Conservation (phyloP, 2,797 vertebrate species). For the Hozukius guyotensis region DNA sequence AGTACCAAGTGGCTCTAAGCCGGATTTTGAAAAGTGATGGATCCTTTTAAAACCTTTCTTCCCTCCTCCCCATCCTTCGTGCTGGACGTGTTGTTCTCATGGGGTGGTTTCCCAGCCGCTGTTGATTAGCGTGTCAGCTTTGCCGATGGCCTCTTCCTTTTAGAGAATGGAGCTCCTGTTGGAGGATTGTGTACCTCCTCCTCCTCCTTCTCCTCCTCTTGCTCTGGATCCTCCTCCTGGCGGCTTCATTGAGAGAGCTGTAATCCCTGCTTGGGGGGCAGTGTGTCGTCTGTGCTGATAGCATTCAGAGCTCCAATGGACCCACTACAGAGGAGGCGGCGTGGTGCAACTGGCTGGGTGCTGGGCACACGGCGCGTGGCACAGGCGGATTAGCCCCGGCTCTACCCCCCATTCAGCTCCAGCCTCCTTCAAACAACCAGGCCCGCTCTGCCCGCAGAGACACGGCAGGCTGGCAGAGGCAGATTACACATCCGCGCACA, state of each 20-base stretch:
- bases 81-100: slow-evolving; percentile 49
- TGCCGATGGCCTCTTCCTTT: slow-evolving; percentile 69
- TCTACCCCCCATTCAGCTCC: slow-evolving; percentile 57
- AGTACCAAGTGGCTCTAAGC: slow-evolving; percentile 61
- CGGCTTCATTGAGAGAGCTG: slow-evolving; percentile 74
- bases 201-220: slow-evolving; percentile 64
- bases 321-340: slow-evolving; percentile 72
- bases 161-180: slow-evolving; percentile 69
- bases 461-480: slow-evolving; percentile 69
- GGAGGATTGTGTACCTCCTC: slow-evolving; percentile 70
- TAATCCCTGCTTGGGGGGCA: slow-evolving; percentile 83
- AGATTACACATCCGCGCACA: slow-evolving; percentile 73
- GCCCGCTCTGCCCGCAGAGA: slow-evolving; percentile 54
- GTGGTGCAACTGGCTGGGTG: slow-evolving; percentile 72
- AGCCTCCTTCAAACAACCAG: slow-evolving; percentile 66
- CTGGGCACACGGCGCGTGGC: slow-evolving; percentile 70
- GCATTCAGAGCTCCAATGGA: slow-evolving; percentile 79
- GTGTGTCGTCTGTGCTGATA: slow-evolving; percentile 83
- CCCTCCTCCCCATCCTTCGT: slow-evolving; percentile 42
- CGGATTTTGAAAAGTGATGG: slow-evolving; percentile 63
- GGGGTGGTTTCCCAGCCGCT: slow-evolving; percentile 65
- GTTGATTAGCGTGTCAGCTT: slow-evolving; percentile 72
- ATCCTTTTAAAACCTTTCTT: slow-evolving; percentile 48
- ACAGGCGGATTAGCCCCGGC: slow-evolving; percentile 74
- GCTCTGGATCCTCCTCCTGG: slow-evolving; percentile 73